phyloP scores from a whole-genome alignment of 2,113 vertebrate genomes.

The Lutjanus erythropterus region DNA sequence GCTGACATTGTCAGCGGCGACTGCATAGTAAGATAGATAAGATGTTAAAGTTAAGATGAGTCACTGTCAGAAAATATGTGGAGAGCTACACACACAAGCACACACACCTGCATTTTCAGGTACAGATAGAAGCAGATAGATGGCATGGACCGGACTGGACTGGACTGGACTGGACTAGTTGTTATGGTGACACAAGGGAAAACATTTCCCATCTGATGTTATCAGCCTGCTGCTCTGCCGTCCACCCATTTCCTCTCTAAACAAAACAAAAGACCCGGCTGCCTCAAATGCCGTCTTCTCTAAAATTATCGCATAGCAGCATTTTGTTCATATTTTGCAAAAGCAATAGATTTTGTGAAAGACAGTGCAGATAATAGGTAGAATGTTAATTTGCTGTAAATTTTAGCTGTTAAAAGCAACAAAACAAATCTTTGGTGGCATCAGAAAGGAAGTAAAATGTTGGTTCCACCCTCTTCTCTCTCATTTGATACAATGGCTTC shows the following conservation, averaged over 20 bases:
- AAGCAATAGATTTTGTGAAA: neutral
- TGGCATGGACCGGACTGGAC: conserved; percentile 11
- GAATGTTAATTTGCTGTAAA: neutral
- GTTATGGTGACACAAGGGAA: conserved; percentile 44
- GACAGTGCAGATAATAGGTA: neutral
- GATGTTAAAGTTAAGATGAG: conserved; percentile 34
- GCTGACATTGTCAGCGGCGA: neutral
- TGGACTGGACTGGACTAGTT: conserved; percentile 42
- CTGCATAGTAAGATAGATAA: conserved; percentile 3
- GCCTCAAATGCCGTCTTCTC: conserved; percentile 22
- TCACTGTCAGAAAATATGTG: conserved; percentile 37
- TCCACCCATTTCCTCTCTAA: conserved; percentile 76
- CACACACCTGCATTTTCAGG: conserved; percentile 2
- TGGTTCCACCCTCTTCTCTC: neutral
- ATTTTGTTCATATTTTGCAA: conserved; percentile 4
- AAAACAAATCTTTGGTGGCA: neutral
- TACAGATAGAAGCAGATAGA: conserved; percentile 23
- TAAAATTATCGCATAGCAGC: conserved; percentile 3
- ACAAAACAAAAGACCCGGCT: conserved; percentile 59
- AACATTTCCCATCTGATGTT: conserved; percentile 81
- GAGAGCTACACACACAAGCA: neutral
- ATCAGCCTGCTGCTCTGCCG: conserved; percentile 56
- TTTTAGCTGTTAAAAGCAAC: neutral
- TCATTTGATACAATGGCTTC: neutral
- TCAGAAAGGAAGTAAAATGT: conserved; percentile 13